Evolutionary conservation across 2,113 vertebrate species (phyloP).

Genomic region (Nestor notabilis): DNA sequence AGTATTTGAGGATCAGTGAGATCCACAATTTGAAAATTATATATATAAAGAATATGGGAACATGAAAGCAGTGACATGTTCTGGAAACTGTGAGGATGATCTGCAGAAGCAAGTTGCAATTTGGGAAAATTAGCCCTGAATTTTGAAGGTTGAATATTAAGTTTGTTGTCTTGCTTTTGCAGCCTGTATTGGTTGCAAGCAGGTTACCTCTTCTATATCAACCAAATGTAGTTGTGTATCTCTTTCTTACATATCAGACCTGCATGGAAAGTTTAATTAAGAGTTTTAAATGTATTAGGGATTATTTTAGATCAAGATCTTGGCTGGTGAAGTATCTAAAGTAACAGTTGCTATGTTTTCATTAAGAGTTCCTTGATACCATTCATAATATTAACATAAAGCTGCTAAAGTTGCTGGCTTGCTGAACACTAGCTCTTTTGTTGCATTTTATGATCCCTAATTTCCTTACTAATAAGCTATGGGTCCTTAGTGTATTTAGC

Average conservation of each 20-base stretch:
- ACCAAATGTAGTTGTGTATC: not conserved
- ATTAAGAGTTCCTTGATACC: not conserved
- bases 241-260: constrained; percentile 17
- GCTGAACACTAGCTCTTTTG: constrained; percentile 35
- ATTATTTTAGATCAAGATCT: constrained; percentile 38
- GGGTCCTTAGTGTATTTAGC: constrained; percentile 5
- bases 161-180: not conserved
- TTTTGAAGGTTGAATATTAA: not conserved
- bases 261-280: constrained; percentile 15
- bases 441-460: constrained; percentile 28
- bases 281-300: constrained; percentile 25
- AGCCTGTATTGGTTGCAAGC: not conserved
- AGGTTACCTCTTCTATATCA: not conserved
- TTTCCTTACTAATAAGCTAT: constrained; percentile 39
- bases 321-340: constrained; percentile 22
- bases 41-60: rapidly evolving
- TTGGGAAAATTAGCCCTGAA: not conserved
- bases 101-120: not conserved
- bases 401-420: constrained; percentile 10
- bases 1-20: not conserved
- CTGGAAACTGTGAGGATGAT: not conserved
- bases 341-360: not conserved
- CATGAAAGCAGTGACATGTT: not conserved
- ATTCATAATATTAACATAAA: not conserved
- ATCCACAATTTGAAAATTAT: not conserved